Conservation (phyloP, 1,140 invertebrate species). For the Papilio aristodemus region DNA sequence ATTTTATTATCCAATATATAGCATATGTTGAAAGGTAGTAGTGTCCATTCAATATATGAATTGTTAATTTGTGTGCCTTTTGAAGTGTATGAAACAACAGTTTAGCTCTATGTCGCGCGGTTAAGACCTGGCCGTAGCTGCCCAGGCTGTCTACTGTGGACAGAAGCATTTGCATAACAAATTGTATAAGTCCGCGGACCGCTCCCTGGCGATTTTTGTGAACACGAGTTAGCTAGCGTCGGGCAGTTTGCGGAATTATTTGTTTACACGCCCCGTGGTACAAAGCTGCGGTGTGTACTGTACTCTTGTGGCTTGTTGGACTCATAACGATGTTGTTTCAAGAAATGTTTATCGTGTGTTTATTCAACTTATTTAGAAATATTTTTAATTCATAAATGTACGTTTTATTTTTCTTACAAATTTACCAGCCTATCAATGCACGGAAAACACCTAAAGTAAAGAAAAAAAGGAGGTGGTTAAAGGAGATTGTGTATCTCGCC, state of each 20-base stretch:
- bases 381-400: too few relatives aligned
- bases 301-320: constrained; percentile 28
- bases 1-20: too few relatives aligned
- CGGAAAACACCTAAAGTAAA: too few relatives aligned
- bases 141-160: constrained; percentile 29
- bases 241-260: constrained; percentile 38
- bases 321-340: constrained; percentile 30
- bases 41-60: too few relatives aligned
- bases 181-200: constrained; percentile 46
- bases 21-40: too few relatives aligned
- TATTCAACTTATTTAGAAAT: constrained; percentile 12
- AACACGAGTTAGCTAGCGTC: constrained; percentile 41
- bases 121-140: constrained; percentile 28
- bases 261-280: constrained; percentile 36
- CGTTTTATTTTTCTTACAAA: too few relatives aligned
- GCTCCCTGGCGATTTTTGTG: constrained; percentile 52
- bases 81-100: constrained; percentile 12
- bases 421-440: too few relatives aligned
- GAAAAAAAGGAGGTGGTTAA: too few relatives aligned
- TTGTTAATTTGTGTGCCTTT: too few relatives aligned
- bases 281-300: constrained; percentile 20
- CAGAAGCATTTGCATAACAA: constrained; percentile 54
- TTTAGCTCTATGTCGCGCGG: neutral
- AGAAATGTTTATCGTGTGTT: constrained; percentile 17
- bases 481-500: too few relatives aligned